Percentiles rank a stretch among this genome's conserved stretches.
Evolutionary conservation across 1,140 invertebrate genomes (phyloP).

Genomic region (Schmidtea mediterranea): DNA sequence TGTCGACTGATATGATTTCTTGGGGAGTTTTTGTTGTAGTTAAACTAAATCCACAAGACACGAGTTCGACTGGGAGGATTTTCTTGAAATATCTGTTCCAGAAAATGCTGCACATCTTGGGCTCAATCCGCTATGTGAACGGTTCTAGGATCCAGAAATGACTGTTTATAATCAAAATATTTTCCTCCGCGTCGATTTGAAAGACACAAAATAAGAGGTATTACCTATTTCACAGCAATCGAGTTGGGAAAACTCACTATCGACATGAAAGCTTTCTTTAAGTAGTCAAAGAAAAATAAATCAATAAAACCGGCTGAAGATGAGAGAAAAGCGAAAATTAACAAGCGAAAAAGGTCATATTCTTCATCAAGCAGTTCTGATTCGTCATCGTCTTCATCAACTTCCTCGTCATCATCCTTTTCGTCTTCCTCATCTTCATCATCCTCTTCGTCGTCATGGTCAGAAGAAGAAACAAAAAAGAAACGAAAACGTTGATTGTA

Average conservation of each 20-base stretch:
- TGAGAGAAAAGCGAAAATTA: too few species aligned
- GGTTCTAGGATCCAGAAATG: constrained; percentile 61
- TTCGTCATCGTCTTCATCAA: too few species aligned
- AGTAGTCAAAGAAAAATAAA: background rate
- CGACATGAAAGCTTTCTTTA: constrained; percentile 1
- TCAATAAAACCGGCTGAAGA: too few species aligned
- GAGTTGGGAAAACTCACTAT: constrained; percentile 34
- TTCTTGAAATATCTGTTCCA: constrained; percentile 91
- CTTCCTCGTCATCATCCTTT: too few species aligned
- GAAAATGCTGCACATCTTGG: constrained; percentile 86
- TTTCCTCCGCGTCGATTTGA: constrained; percentile 76
- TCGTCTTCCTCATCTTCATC: too few species aligned
- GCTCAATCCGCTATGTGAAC: constrained; percentile 54
- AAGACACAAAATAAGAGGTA: constrained; percentile 85
- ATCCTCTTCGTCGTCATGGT: too few species aligned
- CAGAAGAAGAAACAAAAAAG: too few species aligned
- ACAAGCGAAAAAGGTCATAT: too few species aligned
- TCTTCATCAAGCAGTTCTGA: too few species aligned
- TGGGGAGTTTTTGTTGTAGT: constrained; percentile 62
- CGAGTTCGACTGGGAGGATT: constrained; percentile 77
- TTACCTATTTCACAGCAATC: constrained; percentile 96
- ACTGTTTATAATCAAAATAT: constrained; percentile 60
- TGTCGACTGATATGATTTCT: constrained; percentile 81
- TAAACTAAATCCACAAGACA: constrained; percentile 77
- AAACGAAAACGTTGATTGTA: too few species aligned